Evolutionary conservation across 2,797 vertebrate genomes (phyloP), one percentile per base, ranked within the genome.

Genomic region (Smutsia temminckii): DNA sequence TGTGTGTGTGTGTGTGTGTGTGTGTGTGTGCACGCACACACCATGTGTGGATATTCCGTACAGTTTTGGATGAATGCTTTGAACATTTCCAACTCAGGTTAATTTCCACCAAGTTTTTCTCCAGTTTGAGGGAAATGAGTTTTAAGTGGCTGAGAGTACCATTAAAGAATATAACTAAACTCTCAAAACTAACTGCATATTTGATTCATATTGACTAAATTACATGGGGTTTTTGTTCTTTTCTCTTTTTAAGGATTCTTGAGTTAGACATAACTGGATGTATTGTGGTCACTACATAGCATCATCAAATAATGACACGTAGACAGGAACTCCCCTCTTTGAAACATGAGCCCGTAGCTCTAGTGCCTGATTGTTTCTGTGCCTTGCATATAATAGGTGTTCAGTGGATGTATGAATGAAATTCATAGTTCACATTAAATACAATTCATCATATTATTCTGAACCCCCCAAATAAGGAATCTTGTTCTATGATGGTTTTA

Each of bases 171-270:
- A 79, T 85, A 95, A 68, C 59, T 83, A 55, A 94, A 94, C 25
- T 91, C 6, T 85, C 59, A 59, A 95, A 88, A 68, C 27, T 3
- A 93, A 61, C 27, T 8, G 91, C 53, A 61, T 84, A 21, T 86
- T 96, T 79, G 93, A 80, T 95, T 94, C 46, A 46, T 11, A 46
- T 46, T 46, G 46, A 46, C 11, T 46, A 46, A 46, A 89, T 20
- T 94, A 18, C 12, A 89, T n/a, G 1, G 0, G 46, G 83, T 34
- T 95, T 97, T 94, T 7, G 27, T 90, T 89, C 46, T 89, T 40
- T 97, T 93, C 23, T n/a, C 53, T 51, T 91, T 80, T 51, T 25
- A 66, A 92, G 61, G 42, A 57, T 85, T 37, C 63, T 75, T 96
- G 61, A 94, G 7, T 93, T 87, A 75, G 17, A 16, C 75, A 53